These are phyloP conservation scores for Oscheius sp. DNA, from an alignment of 2,888 invertebrate species.

Conservation along the genomic window DNA sequence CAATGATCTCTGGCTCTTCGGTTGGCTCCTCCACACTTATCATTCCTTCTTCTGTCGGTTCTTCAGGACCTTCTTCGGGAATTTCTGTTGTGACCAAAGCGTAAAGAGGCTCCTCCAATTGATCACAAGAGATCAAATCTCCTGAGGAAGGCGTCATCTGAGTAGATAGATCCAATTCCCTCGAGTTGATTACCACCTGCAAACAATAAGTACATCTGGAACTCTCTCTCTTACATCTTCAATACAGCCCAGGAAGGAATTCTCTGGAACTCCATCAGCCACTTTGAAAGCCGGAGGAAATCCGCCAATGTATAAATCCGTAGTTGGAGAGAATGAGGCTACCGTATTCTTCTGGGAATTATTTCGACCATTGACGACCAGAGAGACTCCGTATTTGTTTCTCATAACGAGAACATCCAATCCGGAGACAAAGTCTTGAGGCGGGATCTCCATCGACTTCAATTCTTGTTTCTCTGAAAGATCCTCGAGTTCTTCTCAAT, in stretches of 20 bases:
- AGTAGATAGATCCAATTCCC: background rate
- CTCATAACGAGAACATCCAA: slow-evolving; percentile 3
- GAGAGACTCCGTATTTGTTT: slow-evolving; percentile 10
- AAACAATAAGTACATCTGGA: background rate
- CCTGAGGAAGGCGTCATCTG: background rate
- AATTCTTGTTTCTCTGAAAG: slow-evolving; percentile 12
- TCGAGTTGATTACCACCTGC: slow-evolving; percentile 12
- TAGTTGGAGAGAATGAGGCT: slow-evolving; percentile 39
- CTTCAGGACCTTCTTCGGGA: background rate
- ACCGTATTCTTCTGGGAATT: slow-evolving; percentile 10
- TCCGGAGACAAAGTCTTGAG: background rate
- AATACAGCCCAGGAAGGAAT: slow-evolving; percentile 52
- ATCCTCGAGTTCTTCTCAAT: background rate
- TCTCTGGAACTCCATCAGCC: slow-evolving; percentile 40
- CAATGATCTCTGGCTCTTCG: slow-evolving; percentile 35
- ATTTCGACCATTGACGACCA: slow-evolving; percentile 14
- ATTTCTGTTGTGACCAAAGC: background rate
- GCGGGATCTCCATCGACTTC: background rate
- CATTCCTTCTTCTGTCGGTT: background rate
- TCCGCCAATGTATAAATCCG: slow-evolving; percentile 61
- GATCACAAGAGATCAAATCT: slow-evolving; percentile 15
- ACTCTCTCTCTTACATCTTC: background rate
- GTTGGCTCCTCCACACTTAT: slow-evolving; percentile 17
- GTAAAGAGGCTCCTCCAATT: background rate
- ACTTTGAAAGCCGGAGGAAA: slow-evolving; percentile 58